Conservation (phyloP, 2,797 vertebrate genomes). For the Muscicapa striata region DNA sequence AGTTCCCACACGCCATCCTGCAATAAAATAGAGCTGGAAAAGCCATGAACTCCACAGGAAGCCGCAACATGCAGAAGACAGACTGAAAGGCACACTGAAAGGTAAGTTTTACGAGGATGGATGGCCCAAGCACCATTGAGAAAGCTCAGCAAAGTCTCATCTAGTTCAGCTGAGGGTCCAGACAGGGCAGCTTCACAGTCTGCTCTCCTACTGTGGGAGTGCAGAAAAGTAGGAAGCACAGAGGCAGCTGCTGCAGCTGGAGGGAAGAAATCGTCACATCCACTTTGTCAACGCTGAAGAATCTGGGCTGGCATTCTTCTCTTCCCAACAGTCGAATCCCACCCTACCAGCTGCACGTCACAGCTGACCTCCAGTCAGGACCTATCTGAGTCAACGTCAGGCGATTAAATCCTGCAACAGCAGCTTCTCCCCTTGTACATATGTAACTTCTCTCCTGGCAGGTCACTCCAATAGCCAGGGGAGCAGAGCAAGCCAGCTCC, state of each 20-base stretch:
- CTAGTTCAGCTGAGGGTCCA: background rate
- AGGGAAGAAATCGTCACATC: conserved; percentile 43
- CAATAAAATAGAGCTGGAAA: background rate
- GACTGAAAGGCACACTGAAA: background rate
- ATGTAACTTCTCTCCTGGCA: background rate
- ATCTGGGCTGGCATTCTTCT: conserved; percentile 50
- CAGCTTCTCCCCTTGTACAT: background rate
- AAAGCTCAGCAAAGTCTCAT: conserved; percentile 18
- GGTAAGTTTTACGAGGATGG: background rate
- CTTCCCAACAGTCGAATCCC: conserved; percentile 51
- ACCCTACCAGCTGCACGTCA: conserved; percentile 64
- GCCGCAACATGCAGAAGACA: background rate
- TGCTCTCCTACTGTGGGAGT: background rate
- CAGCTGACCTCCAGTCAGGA: conserved; percentile 46
- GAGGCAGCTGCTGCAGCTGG: conserved; percentile 29
- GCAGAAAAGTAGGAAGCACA: background rate
- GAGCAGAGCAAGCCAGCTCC: background rate
- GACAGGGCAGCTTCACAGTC: conserved; percentile 14
- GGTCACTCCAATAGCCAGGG: background rate
- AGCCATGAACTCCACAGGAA: background rate
- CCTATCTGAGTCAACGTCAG: conserved; percentile 3
- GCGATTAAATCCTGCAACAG: background rate
- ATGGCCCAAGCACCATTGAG: background rate
- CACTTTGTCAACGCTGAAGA: background rate
- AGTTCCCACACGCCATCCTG: background rate